These are phyloP conservation scores for Rhea americana DNA, from an alignment of 2,113 vertebrate species.

Conservation along the genomic window DNA sequence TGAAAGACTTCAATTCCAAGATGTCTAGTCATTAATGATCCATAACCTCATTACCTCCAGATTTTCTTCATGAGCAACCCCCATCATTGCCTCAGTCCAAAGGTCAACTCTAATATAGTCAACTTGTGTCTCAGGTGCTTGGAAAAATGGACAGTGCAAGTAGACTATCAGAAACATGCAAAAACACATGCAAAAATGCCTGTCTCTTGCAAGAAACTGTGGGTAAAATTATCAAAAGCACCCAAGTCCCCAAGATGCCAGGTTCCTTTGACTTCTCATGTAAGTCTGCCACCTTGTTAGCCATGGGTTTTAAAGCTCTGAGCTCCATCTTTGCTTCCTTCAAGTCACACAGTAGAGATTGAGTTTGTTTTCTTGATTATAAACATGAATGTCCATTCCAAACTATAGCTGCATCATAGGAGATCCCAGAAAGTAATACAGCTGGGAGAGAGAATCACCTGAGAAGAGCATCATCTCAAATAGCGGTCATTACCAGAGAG, in stretches of 20 bases:
- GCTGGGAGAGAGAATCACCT: neutral
- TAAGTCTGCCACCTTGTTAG: neutral
- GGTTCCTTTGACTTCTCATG: neutral
- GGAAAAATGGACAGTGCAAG: neutral
- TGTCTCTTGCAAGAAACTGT: neutral
- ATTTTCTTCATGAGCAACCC: neutral
- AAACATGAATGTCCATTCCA: accelerated
- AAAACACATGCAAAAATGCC: neutral
- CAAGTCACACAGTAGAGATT: neutral
- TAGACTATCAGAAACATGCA: neutral
- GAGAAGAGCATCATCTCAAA: neutral
- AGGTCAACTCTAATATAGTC: neutral
- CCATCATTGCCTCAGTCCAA: neutral
- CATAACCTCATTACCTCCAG: neutral
- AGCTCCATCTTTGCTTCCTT: neutral
- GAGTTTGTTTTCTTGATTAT: neutral
- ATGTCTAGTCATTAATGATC: constrained; percentile 1
- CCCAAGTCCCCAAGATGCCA: neutral
- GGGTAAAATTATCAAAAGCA: neutral
- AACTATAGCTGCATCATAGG: neutral
- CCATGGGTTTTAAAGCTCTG: accelerated
- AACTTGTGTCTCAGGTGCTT: neutral
- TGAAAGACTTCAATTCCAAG: constrained; percentile 2
- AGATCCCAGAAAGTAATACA: neutral
- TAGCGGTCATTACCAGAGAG: neutral